Base-by-base conservation (phyloP, 2,888 invertebrate species). In the Yponomeuta sedellus region DNA sequence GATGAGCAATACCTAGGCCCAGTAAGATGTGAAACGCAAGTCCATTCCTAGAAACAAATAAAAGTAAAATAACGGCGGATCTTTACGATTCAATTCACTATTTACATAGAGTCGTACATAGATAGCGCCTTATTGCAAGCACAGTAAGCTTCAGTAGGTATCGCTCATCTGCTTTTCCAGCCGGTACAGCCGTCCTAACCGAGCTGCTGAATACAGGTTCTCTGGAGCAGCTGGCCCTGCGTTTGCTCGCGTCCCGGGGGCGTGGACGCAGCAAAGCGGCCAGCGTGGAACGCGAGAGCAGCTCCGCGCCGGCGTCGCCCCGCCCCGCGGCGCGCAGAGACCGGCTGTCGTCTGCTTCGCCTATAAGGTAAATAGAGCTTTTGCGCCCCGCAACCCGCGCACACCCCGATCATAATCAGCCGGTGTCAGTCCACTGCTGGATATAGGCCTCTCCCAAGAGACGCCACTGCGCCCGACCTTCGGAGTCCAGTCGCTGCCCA, bases 321-420 rank as follows among this genome's bases (percentile, higher is more conserved):
- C 93, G 96, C 71, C 86, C 95, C 68, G 95, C 96, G 19, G 93
- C 96, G 75, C 95, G 96, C 77, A 72, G 71, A 70, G 94, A 94
- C 75, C 91, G 96, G 65, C 95, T 96, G 72, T 94, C 96, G 73
- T 96, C 95, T 62, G 94, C 95, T 10, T 96, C 96, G 39, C 96
- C 96, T 3, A 96, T 96, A 72, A 90, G 95, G 88, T 92, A 69
- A 68, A 44, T 44, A 12, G 44, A 44, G 44, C 25, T 2, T 25
- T 25, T 25, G 25, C 25, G 25, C 25, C 25, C 25, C 5, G 1
- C 25, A n/a, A 25, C 25, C 25, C 25, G 25, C 25, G 25, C 1
- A 25, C 25, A 25, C 25, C 5, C 25, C 25, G 2, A n/a, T n/a
- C n/a, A n/a, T n/a, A n/a, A n/a, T n/a, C n/a, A n/a, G n/a, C n/a